Base-by-base conservation (phyloP, 2,797 vertebrate species). In the Vireo griseus region DNA sequence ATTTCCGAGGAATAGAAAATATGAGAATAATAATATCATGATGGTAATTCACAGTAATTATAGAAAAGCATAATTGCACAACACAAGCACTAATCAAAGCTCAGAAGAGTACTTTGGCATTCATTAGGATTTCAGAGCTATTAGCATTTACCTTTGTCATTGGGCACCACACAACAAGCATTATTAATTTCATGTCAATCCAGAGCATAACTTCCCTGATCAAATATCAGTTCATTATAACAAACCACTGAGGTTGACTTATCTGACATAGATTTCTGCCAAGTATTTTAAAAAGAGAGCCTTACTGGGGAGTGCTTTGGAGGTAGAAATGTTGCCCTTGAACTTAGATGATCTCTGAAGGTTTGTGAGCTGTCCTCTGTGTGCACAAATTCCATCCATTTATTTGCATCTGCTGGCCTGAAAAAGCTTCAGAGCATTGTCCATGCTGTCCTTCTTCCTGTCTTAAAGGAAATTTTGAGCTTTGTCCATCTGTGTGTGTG, bases 31-130 rank as follows among this genome's bases (percentile, higher is more conserved):
- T 92, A 92, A 92, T 93, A 95, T 85, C 88, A 89, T 76, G 79
- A 96, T 94, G 96, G 75, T 94, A 94, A 97, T 96, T 96, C 83
- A 91, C 67, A 86, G 74, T 92, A 89, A 97, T 98, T 97, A 94
- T 66, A 92, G 90, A 80, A 92, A 42, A 59, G 83, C 77, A 62
- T 97, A 97, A 97, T 93, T 97, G 94, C 91, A 91, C 63, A 72
- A 92, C 79, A 90, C 88, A 88, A 91, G 69, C 75, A 65, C 85
- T 93, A 96, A 97, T 97, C 94, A 97, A 94, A 86, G 79, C 66
- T 72, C 2, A 0, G 77, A 88, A 87, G 88, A 95, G 75, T 86
- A 82, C 87, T 94, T 93, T 78, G 90, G 73, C 90, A 92, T 83
- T 96, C 92, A 92, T 87, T 94, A 93, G 72, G 75, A 55, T 94